Percentiles rank a stretch among this genome's conserved stretches.
phyloP scores from a whole-genome alignment of 2,888 invertebrate genomes.

The Argyra leucocephala region DNA sequence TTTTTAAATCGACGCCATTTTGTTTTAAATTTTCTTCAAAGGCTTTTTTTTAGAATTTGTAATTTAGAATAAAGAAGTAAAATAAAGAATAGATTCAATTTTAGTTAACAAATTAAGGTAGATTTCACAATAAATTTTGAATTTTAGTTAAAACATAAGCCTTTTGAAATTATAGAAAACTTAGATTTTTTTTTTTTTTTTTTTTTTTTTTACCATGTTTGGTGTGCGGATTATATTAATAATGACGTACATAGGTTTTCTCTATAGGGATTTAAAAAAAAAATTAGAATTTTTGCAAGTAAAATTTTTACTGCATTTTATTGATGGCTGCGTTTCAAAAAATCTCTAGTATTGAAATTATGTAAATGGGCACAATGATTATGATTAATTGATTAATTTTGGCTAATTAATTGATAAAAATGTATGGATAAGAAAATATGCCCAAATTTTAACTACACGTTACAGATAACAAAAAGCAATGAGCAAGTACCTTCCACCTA shows the following conservation, averaged over 20 bases:
- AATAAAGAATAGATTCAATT: neutral
- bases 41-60: no score
- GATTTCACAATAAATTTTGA: neutral
- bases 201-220: neutral
- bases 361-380: neutral
- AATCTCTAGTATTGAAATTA: neutral
- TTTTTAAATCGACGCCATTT: neutral
- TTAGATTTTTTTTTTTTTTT: no score
- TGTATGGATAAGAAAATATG: neutral
- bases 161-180: no score
- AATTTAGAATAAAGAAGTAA: neutral
- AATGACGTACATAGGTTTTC: neutral
- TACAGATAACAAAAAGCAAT: constrained; percentile 1
- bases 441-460: neutral
- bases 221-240: constrained; percentile 3
- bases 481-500: neutral
- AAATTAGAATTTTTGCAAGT: neutral
- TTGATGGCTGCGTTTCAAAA: neutral
- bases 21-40: neutral
- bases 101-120: neutral
- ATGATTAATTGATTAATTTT: neutral
- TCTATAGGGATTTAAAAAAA: neutral
- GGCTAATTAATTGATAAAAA: neutral
- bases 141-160: no score
- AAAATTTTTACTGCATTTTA: neutral